phyloP scores from a whole-genome alignment of 2,113 vertebrate species.

The Zeus faber region DNA sequence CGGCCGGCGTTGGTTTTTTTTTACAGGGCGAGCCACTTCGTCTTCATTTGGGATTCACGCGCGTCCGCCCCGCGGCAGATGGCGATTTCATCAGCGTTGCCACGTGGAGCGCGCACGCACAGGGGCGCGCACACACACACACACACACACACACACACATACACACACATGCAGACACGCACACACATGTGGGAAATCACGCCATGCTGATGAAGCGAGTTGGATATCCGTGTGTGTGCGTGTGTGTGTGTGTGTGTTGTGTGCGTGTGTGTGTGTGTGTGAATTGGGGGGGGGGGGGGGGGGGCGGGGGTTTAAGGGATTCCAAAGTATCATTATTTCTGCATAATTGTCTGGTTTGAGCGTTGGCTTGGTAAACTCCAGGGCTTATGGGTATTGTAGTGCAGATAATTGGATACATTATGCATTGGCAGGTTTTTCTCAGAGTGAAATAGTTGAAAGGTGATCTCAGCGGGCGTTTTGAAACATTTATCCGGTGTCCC shows the following conservation, averaged over 20 bases:
- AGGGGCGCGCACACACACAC: background rate
- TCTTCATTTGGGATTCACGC: slow-evolving; percentile 64
- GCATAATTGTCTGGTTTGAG: slow-evolving; percentile 57
- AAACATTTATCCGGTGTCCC: too few species aligned
- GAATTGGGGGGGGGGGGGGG: too few species aligned
- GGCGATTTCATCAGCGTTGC: slow-evolving; percentile 64
- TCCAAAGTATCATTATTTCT: slow-evolving; percentile 56
- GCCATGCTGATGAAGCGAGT: too few species aligned
- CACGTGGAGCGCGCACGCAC: slow-evolving; percentile 7
- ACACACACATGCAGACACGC: slow-evolving; percentile 1
- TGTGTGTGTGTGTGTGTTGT: too few species aligned
- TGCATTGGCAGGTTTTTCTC: slow-evolving; percentile 50
- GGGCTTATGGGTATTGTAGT: slow-evolving; percentile 67
- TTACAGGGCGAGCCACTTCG: slow-evolving; percentile 52
- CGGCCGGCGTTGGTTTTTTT: slow-evolving; percentile 46
- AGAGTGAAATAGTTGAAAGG: too few species aligned
- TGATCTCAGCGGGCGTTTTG: too few species aligned
- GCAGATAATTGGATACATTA: slow-evolving; percentile 42
- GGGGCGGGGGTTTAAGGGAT: too few species aligned
- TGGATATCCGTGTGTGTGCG: too few species aligned
- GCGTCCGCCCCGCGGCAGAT: slow-evolving; percentile 54
- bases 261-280: too few species aligned
- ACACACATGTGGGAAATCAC: background rate
- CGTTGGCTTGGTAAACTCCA: slow-evolving; percentile 54
- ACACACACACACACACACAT: slow-evolving; percentile 10